A percentile compares a stretch with the other conserved stretches of the same genome.
phyloP scores from a whole-genome alignment of 1,140 invertebrate genomes.

The Zaprionus africanus region DNA sequence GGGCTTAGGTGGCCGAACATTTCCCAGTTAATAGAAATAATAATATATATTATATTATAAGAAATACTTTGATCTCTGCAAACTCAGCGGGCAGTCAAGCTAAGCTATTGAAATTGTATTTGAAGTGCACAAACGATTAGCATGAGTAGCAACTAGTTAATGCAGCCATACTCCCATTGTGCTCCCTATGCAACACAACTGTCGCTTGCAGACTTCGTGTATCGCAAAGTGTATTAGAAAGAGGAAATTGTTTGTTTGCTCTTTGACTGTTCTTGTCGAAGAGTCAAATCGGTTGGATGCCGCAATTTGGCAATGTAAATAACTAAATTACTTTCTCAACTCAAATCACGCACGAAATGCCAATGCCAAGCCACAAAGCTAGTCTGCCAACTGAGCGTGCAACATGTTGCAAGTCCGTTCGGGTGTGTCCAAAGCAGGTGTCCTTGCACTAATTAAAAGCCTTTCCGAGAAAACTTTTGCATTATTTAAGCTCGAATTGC shows the following conservation, averaged over 20 bases:
- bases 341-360: constrained; percentile 39
- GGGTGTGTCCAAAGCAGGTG: constrained; percentile 44
- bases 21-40: too few species aligned
- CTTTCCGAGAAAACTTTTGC: constrained; percentile 44
- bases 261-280: background rate
- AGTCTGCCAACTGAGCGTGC: constrained; percentile 27
- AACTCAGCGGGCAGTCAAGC: background rate
- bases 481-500: constrained; percentile 76
- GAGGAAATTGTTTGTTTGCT: background rate
- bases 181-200: background rate
- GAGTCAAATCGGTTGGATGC: constrained; percentile 8
- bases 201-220: background rate
- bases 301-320: constrained; percentile 74
- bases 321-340: constrained; percentile 72
- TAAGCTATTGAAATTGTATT: background rate
- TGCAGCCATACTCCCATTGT: background rate
- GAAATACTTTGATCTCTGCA: too few species aligned
- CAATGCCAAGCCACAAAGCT: constrained; percentile 34
- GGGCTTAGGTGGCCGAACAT: too few species aligned
- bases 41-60: too few species aligned
- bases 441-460: constrained; percentile 78
- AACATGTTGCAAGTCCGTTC: constrained; percentile 38
- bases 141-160: background rate
- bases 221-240: background rate
- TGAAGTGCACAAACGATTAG: background rate